A percentile compares a stretch with the other conserved stretches of the same genome.
phyloP scores from a whole-genome alignment of 2,888 invertebrate species.

The Cephus sareptanus region DNA sequence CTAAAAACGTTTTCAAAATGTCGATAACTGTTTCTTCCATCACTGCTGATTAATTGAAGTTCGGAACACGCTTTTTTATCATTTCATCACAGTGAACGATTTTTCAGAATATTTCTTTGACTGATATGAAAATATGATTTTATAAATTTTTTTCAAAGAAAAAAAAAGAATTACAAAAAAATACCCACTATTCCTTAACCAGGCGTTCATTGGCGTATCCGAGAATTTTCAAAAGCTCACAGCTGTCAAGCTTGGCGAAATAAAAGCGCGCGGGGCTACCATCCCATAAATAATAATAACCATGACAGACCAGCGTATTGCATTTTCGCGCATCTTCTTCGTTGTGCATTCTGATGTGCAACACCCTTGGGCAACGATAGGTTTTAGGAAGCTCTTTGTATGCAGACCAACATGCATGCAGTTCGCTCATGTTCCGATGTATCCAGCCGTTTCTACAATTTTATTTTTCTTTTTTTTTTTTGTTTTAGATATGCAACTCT shows the following conservation, averaged over 20 bases:
- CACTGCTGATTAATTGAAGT: too few species aligned
- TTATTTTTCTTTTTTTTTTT: not conserved
- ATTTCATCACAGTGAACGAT: too few species aligned
- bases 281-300: not conserved
- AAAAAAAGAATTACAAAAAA: not conserved
- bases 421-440: constrained; percentile 21
- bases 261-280: not conserved
- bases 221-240: not conserved
- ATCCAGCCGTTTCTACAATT: constrained; percentile 10
- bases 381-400: constrained; percentile 52
- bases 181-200: not conserved
- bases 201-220: not conserved
- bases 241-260: not conserved
- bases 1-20: too few species aligned
- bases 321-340: constrained; percentile 1
- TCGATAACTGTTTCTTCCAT: too few species aligned
- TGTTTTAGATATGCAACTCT: not conserved
- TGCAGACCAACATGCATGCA: constrained; percentile 48
- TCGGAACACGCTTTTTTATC: too few species aligned
- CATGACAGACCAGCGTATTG: not conserved
- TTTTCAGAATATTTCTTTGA: too few species aligned
- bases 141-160: too few species aligned
- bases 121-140: too few species aligned
- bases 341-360: constrained; percentile 11
- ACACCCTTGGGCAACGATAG: constrained; percentile 1